Base-by-base conservation (phyloP, 2,888 invertebrate species). In the Spialia ferax region DNA sequence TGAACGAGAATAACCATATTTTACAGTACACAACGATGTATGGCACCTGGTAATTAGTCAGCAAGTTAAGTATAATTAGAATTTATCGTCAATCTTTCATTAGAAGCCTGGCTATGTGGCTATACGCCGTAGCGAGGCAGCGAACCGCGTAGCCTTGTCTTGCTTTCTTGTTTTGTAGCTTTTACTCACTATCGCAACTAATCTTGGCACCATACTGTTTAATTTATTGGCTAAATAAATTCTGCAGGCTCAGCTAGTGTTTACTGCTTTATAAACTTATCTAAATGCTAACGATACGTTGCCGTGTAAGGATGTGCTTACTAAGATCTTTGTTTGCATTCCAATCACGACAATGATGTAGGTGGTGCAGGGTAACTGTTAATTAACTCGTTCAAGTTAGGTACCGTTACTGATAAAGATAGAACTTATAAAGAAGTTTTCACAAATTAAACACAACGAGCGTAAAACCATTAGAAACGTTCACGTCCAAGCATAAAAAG, bases 31-130 rank as follows among this genome's bases (percentile, higher is more conserved):
- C 70, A 70, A 69, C 54, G 45, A 67, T 61, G 67, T 67, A 67
- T 69, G 62, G 57, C 57, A 63, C 60, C 70, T 66, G 26, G 77
- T 84, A 84, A 85, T 84, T 87, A 85, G 79, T 79, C 80, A 83
- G 79, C 77, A 80, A 80, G 79, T 77, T 80, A 80, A 79, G 77
- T 81, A 80, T 85, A 89, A 89, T 89, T 89, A 89, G 84, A 85
- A 82, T 85, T 85, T 86, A 89, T 88, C 86, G 83, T 83, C 74
- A 77, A 84, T 86, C 85, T 88, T 86, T 83, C 82, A 87, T 88
- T 86, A 85, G 81, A 82, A 85, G 83, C 79, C 77, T 81, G 82
- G 74, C 77, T 80, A 82, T 71, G 71, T 81, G 82, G 74, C 77
- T 80, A 82, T 71, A 71, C 74, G 79, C 78, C 81, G 84, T 82